Conservation (phyloP, 1,140 invertebrate genomes). For the Steinernema feltiae region DNA sequence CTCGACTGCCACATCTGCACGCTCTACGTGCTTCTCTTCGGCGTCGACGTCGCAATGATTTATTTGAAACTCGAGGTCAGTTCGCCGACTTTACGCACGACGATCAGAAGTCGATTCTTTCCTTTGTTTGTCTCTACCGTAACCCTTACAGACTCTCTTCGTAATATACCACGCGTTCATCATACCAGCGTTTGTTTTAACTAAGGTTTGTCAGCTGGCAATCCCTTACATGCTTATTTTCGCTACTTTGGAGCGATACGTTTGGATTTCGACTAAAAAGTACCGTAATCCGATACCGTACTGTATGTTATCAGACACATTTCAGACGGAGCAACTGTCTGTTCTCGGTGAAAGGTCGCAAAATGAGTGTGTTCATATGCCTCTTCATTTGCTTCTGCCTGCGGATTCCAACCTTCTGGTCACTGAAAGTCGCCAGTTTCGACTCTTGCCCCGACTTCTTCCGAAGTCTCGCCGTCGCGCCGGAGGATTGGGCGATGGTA, state of each 20-base stretch:
- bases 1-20: constrained; percentile 24
- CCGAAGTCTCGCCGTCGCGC: constrained; percentile 19
- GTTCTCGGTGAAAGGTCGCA: neutral
- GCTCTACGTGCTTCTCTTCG: constrained; percentile 27
- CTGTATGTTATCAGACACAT: neutral
- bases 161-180: constrained; percentile 22
- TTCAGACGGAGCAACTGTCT: neutral
- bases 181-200: constrained; percentile 10
- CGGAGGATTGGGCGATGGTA: constrained; percentile 23
- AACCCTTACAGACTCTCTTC: constrained; percentile 15
- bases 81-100: neutral
- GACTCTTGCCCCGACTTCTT: constrained; percentile 23
- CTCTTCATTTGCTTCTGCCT: neutral
- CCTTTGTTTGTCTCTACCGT: neutral
- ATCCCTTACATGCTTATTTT: constrained; percentile 24
- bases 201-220: constrained; percentile 16
- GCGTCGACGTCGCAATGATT: constrained; percentile 29
- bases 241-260: constrained; percentile 18
- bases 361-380: constrained; percentile 13
- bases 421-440: constrained; percentile 16
- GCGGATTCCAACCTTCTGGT: constrained; percentile 9
- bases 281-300: neutral
- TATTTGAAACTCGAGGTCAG: constrained; percentile 23
- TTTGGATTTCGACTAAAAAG: constrained; percentile 17
- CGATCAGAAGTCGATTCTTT: no score